Conservation (phyloP, 2,797 vertebrate genomes). For the Staurois parvus region DNA sequence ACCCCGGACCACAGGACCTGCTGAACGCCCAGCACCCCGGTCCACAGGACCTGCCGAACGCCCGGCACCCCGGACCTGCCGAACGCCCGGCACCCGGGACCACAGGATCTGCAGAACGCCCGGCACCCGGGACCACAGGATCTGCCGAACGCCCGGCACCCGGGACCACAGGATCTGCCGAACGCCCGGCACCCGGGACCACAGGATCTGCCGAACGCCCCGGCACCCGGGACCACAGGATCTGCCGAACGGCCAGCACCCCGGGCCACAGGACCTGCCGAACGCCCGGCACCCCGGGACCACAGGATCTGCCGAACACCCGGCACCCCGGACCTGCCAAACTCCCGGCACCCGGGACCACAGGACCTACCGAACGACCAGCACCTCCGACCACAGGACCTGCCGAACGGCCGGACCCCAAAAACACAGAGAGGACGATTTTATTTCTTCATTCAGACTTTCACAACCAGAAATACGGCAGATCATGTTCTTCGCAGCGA, state of each 20-base stretch:
- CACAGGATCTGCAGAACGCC: background rate
- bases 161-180: background rate
- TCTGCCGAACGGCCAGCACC: background rate
- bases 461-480: background rate
- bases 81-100: too few relatives aligned
- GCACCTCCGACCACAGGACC: background rate
- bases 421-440: background rate
- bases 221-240: background rate
- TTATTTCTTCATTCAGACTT: background rate
- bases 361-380: too few relatives aligned
- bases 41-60: background rate
- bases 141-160: background rate
- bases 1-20: background rate
- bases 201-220: slow-evolving; percentile 5
- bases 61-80: background rate
- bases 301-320: too few relatives aligned
- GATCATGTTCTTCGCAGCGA: background rate
- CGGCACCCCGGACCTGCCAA: too few relatives aligned
- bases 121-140: background rate
- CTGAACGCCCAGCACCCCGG: too few relatives aligned
- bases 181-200: background rate
- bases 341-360: too few relatives aligned
- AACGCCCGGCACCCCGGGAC: too few relatives aligned
- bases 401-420: background rate
- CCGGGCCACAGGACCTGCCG: background rate